Evolutionary conservation across 2,888 invertebrate species (phyloP), one percentile per base, ranked within the genome.

Genomic region (Eurytoma californica): DNA sequence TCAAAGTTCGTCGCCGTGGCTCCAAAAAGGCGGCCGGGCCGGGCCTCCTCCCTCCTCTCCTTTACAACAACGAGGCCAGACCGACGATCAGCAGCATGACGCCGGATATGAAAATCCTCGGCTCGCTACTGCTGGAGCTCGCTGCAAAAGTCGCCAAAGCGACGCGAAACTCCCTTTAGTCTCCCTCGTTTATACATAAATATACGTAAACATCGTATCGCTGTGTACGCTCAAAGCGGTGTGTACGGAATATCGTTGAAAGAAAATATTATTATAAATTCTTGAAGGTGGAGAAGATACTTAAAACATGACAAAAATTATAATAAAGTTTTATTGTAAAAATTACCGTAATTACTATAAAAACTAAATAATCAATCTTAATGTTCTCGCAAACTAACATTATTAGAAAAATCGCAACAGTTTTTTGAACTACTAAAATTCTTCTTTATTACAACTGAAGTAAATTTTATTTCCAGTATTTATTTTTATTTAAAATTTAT

Each of bases 51-150:
- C 18, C 13, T 24, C 28, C 53, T 72, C 80, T 79, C 80, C 83
- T 86, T 86, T 63, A 63, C 47, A 63, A 86, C 84, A 85, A 80
- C 80, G 83, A 81, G 78, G 85, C 81, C 76, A 85, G 72, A 72
- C 66, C 63, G 63, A 84, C 79, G 77, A 85, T 73, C 82, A 85
- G 65, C 51, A 73, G 82, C 65, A 84, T 78, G 79, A 84, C 80
- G 79, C 84, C 83, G 61, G 86, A 83, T 74, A 77, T 79, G 68
- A 83, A 67, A 75, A 82, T 80, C 81, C 78, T 82, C 4, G 73
- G 66, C 57, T 85, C 83, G 80, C 83, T 76, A 61, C 80, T 72
- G 63, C 78, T 84, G 28, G 30, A n/a, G 69, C 82, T 84, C 72
- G 85, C 85, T 86, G 83, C 49, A 83, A 85, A 80, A 83, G 28